phyloP scores from a whole-genome alignment of 2,113 vertebrate species.

The Sylvietta virens region DNA sequence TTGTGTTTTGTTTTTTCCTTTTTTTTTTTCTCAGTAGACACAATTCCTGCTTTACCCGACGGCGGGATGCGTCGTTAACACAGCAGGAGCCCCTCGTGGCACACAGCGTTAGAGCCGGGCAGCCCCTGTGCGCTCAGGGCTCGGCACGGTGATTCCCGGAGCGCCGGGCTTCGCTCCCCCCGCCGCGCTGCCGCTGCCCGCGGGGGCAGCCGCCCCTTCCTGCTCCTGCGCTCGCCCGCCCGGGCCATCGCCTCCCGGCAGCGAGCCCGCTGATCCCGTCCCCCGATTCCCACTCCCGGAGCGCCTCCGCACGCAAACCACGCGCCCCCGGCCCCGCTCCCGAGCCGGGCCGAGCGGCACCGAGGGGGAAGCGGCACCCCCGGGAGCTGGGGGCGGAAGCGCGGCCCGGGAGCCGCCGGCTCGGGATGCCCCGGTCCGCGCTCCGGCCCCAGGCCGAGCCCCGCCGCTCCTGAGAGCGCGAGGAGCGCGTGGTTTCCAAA shows the following conservation, averaged over 20 bases:
- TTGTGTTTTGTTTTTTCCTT: background rate
- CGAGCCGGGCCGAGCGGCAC: background rate
- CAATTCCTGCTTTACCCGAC: background rate
- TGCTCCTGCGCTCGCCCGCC: background rate
- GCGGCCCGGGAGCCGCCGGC: background rate
- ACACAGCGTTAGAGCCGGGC: background rate
- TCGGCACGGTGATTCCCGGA: fast-evolving
- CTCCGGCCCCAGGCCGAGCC: background rate
- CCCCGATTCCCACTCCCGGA: background rate
- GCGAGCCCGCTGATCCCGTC: background rate
- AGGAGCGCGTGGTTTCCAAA: background rate
- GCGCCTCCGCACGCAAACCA: background rate
- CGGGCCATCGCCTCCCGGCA: background rate
- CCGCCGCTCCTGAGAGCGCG: background rate
- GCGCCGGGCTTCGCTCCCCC: background rate
- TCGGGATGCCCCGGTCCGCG: background rate
- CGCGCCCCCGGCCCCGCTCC: background rate
- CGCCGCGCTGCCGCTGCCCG: background rate
- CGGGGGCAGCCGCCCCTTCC: background rate
- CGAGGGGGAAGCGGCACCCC: background rate
- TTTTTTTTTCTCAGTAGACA: background rate
- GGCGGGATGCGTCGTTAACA: background rate
- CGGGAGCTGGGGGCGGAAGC: background rate
- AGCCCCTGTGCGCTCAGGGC: background rate
- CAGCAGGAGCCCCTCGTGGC: background rate